Base-by-base conservation (phyloP, 2,888 invertebrate genomes). In the Phlogophora meticulosa region DNA sequence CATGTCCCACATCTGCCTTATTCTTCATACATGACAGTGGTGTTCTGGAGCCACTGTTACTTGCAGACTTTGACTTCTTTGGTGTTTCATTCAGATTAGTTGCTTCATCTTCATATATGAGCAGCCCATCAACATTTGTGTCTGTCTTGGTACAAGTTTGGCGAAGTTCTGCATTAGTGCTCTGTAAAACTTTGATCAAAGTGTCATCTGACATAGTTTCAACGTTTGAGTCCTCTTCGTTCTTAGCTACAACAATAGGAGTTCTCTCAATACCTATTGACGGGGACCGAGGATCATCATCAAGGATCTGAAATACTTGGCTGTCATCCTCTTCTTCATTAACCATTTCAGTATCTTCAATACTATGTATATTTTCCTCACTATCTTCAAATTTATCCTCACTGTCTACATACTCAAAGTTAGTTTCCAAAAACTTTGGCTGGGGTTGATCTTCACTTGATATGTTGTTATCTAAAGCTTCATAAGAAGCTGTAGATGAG, bases 51-150 rank as follows among this genome's bases (percentile, higher is more conserved):
- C 92, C 94, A 86, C 88, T 91, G 62, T 87, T 90, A 72, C 82
- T 87, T 28, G 85, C 80, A 61, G 91, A 87, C 87, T 93, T 91
- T 0, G 91, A 86, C 83, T 95, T 94, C 74, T 91, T 93, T 3
- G 93, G 93, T 58, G 93, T 93, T 52, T 88, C 90, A 85, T 85
- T 88, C 15, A 88, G 63, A 62, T 80, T 69, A 63, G 74, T 75
- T n/a, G 85, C 72, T 55, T 95, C 92, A 91, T 96, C 96, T 92
- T 96, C 96, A 90, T 96, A 96, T 74, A 96, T 96, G n/a, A 96
- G 87, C 53, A 96, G 88, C 4, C 94, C 95, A 61, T 96, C 93
- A 76, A 93, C 86, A 77, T 93, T 94, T 61, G 93, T 88, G 77
- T 93, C 87, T 82, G 78, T 56, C 67, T 88, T 90, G 15, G 56